These are phyloP conservation scores for Silurus lanzhouensis DNA, from an alignment of 2,797 vertebrate genomes.

Conservation along the genomic window DNA sequence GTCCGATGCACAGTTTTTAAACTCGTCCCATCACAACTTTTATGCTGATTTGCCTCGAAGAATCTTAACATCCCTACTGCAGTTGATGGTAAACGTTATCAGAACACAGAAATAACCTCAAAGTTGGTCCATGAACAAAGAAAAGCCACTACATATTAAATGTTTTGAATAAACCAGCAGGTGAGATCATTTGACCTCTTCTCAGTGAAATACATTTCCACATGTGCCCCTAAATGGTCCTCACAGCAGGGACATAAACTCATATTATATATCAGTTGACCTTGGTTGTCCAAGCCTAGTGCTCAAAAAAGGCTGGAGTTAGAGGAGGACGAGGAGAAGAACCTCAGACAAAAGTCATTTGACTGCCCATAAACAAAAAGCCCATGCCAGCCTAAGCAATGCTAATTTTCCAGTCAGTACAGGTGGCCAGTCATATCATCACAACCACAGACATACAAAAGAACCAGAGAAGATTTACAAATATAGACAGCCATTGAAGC, in stretches of 20 bases:
- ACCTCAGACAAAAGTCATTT: constrained; percentile 59
- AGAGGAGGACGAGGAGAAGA: constrained; percentile 49
- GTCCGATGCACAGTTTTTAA: too few relatives aligned
- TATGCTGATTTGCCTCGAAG: too few relatives aligned
- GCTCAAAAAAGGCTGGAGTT: constrained; percentile 31
- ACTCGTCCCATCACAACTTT: neutral
- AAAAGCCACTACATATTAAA: constrained; percentile 23
- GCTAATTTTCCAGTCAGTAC: constrained; percentile 45
- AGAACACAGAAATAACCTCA: constrained; percentile 36
- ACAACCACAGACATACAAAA: constrained; percentile 24
- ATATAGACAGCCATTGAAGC: constrained; percentile 55
- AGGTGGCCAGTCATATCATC: constrained; percentile 40
- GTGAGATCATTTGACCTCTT: constrained; percentile 58
- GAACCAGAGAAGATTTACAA: constrained; percentile 44
- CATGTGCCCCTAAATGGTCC: constrained; percentile 41
- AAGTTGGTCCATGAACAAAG: constrained; percentile 26
- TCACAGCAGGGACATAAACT: constrained; percentile 47
- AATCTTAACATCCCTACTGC: neutral
- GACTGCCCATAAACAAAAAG: constrained; percentile 57
- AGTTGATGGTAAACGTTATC: constrained; percentile 21
- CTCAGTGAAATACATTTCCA: constrained; percentile 52
- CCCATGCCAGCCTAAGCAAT: constrained; percentile 43
- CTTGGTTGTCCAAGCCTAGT: constrained; percentile 58
- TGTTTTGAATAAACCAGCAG: constrained; percentile 40
- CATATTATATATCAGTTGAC: constrained; percentile 59